Evolutionary conservation across 2,888 invertebrate genomes (phyloP).

Genomic region (Pseudolycoriella hygida): DNA sequence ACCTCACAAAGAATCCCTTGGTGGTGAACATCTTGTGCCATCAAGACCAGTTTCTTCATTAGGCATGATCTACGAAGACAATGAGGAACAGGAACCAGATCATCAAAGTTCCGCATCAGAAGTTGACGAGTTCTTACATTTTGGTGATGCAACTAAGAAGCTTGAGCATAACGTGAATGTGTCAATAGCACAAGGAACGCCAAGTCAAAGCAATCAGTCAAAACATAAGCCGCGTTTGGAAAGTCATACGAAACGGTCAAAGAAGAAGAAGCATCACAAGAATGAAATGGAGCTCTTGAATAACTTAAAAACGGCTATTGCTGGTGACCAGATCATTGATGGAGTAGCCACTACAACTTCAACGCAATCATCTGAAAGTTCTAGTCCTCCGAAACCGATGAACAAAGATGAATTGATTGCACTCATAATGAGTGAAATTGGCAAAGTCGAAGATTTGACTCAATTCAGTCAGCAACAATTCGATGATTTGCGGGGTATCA

Average conservation of each 20-base stretch:
- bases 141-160: constrained; percentile 14
- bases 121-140: constrained; percentile 30
- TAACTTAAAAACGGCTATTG: constrained; percentile 21
- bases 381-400: constrained; percentile 1
- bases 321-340: constrained; percentile 9
- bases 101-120: constrained; percentile 26
- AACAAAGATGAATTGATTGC: constrained; percentile 12
- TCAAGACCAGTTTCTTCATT: constrained; percentile 53
- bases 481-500: constrained; percentile 17
- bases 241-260: constrained; percentile 16
- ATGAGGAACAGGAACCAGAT: constrained; percentile 38
- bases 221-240: background rate
- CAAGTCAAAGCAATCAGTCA: background rate
- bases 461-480: constrained; percentile 17
- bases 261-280: constrained; percentile 24
- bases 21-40: constrained; percentile 17
- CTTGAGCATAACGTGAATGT: too few relatives aligned
- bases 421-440: constrained; percentile 20
- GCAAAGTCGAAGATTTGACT: constrained; percentile 21
- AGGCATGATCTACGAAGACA: constrained; percentile 76
- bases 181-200: background rate
- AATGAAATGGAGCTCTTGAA: constrained; percentile 28
- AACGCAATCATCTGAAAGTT: background rate
- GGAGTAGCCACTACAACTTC: background rate
- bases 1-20: constrained; percentile 10